phyloP scores from a whole-genome alignment of 2,113 vertebrate genomes.

The Paraplagusia blochii region DNA sequence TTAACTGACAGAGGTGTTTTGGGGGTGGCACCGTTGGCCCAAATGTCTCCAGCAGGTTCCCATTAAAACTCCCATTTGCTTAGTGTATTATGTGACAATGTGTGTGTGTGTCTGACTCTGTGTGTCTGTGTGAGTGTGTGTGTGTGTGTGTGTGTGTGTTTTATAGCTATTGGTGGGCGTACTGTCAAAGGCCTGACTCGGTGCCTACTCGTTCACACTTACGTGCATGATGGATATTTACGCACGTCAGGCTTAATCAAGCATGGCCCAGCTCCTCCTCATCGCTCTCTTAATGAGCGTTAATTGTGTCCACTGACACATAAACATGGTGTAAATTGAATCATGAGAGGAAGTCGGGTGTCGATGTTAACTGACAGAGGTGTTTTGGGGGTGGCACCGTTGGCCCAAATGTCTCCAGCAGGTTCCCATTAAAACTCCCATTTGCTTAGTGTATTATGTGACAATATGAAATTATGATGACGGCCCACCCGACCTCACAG shows the following conservation, averaged over 20 bases:
- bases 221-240: conserved; percentile 14
- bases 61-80: conserved; percentile 73
- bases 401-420: conserved; percentile 60
- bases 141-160: too few species aligned
- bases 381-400: conserved; percentile 38
- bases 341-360: conserved; percentile 74
- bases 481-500: conserved; percentile 47
- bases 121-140: too few species aligned
- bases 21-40: conserved; percentile 33
- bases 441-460: conserved; percentile 73
- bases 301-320: conserved; percentile 88
- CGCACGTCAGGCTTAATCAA: conserved; percentile 17
- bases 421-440: conserved; percentile 68
- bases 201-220: not conserved
- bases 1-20: conserved; percentile 63
- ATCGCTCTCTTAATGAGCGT: conserved; percentile 81
- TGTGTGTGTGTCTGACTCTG: conserved; percentile 6
- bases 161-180: too few species aligned
- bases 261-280: conserved; percentile 5
- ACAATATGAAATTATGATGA: conserved; percentile 70
- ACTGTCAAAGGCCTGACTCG: not conserved
- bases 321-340: conserved; percentile 81
- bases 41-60: conserved; percentile 63
- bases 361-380: conserved; percentile 70
- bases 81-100: conserved; percentile 72